A percentile compares a stretch with the other conserved stretches of the same genome.
Conservation (phyloP, 2,797 vertebrate species). For the Streptopelia turtur region DNA sequence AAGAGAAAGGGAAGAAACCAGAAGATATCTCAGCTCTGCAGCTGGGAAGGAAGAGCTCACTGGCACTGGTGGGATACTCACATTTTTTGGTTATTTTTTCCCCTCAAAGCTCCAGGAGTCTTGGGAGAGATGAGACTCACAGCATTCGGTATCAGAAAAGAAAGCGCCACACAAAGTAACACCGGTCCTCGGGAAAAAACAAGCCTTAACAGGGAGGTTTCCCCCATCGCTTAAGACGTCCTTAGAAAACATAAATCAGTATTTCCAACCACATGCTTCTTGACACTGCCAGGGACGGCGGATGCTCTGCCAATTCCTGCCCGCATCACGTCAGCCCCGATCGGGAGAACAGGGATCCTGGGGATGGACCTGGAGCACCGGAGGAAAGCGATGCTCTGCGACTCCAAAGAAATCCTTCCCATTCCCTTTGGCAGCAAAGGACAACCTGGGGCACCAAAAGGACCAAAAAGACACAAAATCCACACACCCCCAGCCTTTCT, state of each 20-base stretch:
- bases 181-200: background rate
- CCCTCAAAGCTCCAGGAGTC: background rate
- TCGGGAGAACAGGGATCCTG: background rate
- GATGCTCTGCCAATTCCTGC: background rate
- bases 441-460: background rate
- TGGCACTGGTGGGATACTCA: background rate
- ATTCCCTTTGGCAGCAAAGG: background rate
- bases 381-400: background rate
- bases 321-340: background rate
- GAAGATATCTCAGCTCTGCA: background rate
- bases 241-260: background rate
- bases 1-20: background rate
- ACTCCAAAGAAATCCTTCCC: background rate
- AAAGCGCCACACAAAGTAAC: background rate
- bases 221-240: background rate
- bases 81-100: background rate
- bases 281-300: background rate
- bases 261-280: background rate
- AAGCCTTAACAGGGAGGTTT: background rate
- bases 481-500: background rate
- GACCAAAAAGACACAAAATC: background rate
- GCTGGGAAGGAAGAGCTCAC: background rate
- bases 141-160: background rate
- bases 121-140: background rate
- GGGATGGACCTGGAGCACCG: background rate